Evolutionary conservation across 2,888 invertebrate species (phyloP).

Genomic region (Torymus auratus): DNA sequence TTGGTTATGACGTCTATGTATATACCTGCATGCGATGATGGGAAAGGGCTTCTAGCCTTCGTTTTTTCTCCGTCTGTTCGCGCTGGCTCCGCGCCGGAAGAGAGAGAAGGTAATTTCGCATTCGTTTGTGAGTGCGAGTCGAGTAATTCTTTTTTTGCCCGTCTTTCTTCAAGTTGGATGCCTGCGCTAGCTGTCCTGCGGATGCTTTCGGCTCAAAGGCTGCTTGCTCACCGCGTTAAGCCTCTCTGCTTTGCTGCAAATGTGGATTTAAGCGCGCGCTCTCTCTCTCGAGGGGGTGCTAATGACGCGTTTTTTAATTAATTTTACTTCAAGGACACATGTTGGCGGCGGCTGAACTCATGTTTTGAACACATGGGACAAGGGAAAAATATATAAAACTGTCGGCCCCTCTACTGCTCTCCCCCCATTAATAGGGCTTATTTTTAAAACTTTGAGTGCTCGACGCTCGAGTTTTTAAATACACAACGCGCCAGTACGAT

Average conservation of each 20-base stretch:
- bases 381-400: too few relatives aligned
- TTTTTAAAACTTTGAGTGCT: too few relatives aligned
- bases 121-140: neutral
- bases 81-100: neutral
- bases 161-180: neutral
- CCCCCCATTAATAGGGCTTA: too few relatives aligned
- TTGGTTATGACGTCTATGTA: neutral
- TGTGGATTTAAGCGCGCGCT: too few relatives aligned
- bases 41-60: neutral
- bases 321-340: neutral
- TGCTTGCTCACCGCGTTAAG: neutral
- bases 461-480: too few relatives aligned
- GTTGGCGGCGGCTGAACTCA: neutral
- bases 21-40: too few relatives aligned
- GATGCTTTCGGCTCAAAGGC: slow-evolving; percentile 4
- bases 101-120: neutral
- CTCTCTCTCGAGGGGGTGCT: neutral
- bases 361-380: too few relatives aligned
- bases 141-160: neutral
- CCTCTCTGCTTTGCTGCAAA: too few relatives aligned
- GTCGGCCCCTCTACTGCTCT: too few relatives aligned
- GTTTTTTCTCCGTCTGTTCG: neutral
- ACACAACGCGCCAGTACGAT: too few relatives aligned
- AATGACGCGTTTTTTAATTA: slow-evolving; percentile 17
- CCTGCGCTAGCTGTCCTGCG: neutral